Evolutionary conservation across 2,888 invertebrate genomes (phyloP).

Genomic region (Drosophila cyrtoloma): DNA sequence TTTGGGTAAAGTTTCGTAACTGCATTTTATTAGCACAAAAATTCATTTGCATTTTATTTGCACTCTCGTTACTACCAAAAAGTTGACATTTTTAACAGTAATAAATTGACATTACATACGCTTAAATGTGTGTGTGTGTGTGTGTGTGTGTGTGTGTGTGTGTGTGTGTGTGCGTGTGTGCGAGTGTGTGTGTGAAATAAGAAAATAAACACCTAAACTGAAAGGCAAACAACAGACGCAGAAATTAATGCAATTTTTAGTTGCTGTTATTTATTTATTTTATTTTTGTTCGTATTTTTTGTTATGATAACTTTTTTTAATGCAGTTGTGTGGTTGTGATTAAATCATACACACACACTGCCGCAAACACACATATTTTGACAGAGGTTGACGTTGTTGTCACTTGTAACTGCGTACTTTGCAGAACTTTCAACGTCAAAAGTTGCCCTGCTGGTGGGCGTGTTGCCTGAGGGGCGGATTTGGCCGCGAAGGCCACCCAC

Average conservation of each 20-base stretch:
- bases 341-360: slow-evolving; percentile 55
- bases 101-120: slow-evolving; percentile 60
- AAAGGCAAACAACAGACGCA: slow-evolving; percentile 56
- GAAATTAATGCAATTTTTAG: slow-evolving; percentile 73
- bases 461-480: not conserved
- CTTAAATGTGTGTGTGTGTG: not conserved
- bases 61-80: slow-evolving; percentile 49
- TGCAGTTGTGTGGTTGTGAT: slow-evolving; percentile 71
- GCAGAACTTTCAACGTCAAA: slow-evolving; percentile 75
- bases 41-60: slow-evolving; percentile 79
- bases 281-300: not conserved
- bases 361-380: slow-evolving; percentile 18
- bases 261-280: slow-evolving; percentile 19
- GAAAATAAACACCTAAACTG: slow-evolving; percentile 61
- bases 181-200: slow-evolving; percentile 6
- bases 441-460: slow-evolving; percentile 44
- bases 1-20: slow-evolving; percentile 68
- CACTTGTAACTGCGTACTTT: slow-evolving; percentile 68
- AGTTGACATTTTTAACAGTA: slow-evolving; percentile 48
- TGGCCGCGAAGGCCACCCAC: slow-evolving; percentile 45
- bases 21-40: slow-evolving; percentile 78
- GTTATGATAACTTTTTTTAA: slow-evolving; percentile 70
- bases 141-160: slow-evolving; percentile 8
- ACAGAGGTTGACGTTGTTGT: slow-evolving; percentile 57
- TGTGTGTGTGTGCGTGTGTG: not conserved